Percentiles rank a stretch among this genome's conserved stretches.
These are phyloP conservation scores for Caenorhabditis sp. DNA, from an alignment of 2,888 invertebrate species.

Conservation along the genomic window DNA sequence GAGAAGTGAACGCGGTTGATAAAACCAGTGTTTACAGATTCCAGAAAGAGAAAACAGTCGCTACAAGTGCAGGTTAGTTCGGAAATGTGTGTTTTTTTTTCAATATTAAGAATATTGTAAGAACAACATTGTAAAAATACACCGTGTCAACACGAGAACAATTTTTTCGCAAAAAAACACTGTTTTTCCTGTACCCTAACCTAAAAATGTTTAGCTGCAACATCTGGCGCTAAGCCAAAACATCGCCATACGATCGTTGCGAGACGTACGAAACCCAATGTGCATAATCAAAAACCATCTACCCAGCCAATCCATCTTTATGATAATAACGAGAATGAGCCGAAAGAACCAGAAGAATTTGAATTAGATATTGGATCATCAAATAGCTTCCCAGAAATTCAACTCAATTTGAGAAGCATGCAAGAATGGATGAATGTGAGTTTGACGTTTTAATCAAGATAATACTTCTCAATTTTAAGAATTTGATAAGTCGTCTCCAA, in stretches of 20 bases:
- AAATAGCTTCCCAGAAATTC: slow-evolving; percentile 10
- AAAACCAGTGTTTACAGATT: background rate
- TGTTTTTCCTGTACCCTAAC: too few relatives aligned
- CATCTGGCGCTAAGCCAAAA: slow-evolving; percentile 14
- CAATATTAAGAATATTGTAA: background rate
- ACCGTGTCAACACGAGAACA: too few relatives aligned
- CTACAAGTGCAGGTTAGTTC: slow-evolving; percentile 10
- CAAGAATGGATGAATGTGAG: background rate
- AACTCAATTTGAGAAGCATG: slow-evolving; percentile 4
- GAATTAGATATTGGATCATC: background rate
- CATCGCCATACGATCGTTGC: slow-evolving; percentile 30
- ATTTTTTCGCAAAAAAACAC: too few relatives aligned
- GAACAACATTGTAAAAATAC: background rate
- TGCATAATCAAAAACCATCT: background rate
- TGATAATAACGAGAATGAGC: slow-evolving; percentile 12
- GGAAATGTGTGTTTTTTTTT: background rate
- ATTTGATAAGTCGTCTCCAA: background rate
- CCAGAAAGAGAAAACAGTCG: slow-evolving; percentile 13
- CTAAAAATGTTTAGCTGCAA: slow-evolving; percentile 9
- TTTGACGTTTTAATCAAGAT: background rate
- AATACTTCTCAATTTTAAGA: background rate
- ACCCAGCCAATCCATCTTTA: background rate
- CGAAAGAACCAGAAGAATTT: background rate
- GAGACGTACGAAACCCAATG: slow-evolving; percentile 6
- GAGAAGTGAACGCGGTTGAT: background rate